Conservation (phyloP, 1,140 invertebrate genomes). For the Caenorhabditis tropicalis region DNA sequence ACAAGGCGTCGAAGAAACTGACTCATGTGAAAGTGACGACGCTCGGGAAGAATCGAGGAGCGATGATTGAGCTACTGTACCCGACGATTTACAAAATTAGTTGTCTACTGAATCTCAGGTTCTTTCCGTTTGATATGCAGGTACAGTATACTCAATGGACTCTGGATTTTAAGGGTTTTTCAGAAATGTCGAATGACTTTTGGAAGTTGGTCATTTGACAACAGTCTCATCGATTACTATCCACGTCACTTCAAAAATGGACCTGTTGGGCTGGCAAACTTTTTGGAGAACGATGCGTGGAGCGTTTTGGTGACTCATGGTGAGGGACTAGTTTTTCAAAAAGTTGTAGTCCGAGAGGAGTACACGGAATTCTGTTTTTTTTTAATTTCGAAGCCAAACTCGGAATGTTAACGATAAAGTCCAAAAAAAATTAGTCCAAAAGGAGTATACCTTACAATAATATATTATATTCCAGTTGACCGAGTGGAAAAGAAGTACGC, state of each 20-base stretch:
- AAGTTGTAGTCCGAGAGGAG: background rate
- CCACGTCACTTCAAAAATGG: constrained; percentile 52
- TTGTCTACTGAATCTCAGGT: constrained; percentile 64
- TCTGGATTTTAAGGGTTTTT: too few species aligned
- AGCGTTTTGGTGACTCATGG: constrained; percentile 50
- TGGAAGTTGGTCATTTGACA: constrained; percentile 74
- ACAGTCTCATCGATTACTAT: constrained; percentile 66
- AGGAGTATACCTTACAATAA: too few species aligned
- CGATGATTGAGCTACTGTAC: constrained; percentile 63
- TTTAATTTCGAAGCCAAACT: too few species aligned
- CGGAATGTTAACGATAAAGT: too few species aligned
- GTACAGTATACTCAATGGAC: constrained; percentile 33
- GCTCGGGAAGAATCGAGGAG: constrained; percentile 49
- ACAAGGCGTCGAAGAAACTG: constrained; percentile 62
- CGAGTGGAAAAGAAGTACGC: constrained; percentile 57
- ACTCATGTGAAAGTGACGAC: constrained; percentile 62
- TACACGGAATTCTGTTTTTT: too few species aligned
- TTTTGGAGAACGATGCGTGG: constrained; percentile 65
- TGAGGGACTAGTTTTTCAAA: background rate
- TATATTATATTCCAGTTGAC: constrained; percentile 47
- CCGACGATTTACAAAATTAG: constrained; percentile 68
- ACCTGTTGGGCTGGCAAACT: constrained; percentile 61
- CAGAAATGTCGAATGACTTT: constrained; percentile 70
- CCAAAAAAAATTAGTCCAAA: background rate
- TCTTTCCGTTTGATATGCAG: constrained; percentile 65